phyloP scores from a whole-genome alignment of 1,140 invertebrate species.

The Eulimnadia texana region DNA sequence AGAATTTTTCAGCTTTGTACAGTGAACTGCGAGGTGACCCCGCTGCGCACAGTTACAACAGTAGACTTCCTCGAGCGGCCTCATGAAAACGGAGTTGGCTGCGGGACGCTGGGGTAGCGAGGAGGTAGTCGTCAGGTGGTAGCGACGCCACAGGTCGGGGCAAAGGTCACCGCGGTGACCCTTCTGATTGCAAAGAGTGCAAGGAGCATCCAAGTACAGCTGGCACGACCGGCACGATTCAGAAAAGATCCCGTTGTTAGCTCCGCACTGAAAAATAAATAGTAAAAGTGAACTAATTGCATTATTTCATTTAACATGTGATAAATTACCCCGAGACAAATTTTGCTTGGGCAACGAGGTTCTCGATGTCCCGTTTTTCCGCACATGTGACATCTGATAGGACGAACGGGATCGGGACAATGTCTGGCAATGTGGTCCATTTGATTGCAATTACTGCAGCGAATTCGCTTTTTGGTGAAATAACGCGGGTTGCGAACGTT shows the following conservation, averaged over 20 bases:
- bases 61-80: not conserved
- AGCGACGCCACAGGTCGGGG: slow-evolving; percentile 5
- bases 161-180: not conserved
- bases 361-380: not conserved
- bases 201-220: not conserved
- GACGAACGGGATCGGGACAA: slow-evolving; percentile 1
- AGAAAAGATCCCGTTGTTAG: not conserved
- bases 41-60: not conserved
- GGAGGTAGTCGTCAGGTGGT: not conserved
- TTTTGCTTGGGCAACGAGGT: not conserved
- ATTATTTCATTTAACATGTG: not conserved
- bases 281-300: not conserved
- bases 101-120: not conserved
- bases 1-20: not conserved
- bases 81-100: not conserved
- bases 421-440: slow-evolving; percentile 1
- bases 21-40: not conserved
- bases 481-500: not conserved
- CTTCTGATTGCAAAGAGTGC: not conserved
- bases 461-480: slow-evolving; percentile 1
- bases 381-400: not conserved
- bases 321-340: slow-evolving; percentile 4
- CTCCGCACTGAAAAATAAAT: not conserved
- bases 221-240: slow-evolving; percentile 2
- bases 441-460: slow-evolving; percentile 4